phyloP scores from a whole-genome alignment of 2,113 vertebrate genomes.

The Megaleporinus macrocephalus region DNA sequence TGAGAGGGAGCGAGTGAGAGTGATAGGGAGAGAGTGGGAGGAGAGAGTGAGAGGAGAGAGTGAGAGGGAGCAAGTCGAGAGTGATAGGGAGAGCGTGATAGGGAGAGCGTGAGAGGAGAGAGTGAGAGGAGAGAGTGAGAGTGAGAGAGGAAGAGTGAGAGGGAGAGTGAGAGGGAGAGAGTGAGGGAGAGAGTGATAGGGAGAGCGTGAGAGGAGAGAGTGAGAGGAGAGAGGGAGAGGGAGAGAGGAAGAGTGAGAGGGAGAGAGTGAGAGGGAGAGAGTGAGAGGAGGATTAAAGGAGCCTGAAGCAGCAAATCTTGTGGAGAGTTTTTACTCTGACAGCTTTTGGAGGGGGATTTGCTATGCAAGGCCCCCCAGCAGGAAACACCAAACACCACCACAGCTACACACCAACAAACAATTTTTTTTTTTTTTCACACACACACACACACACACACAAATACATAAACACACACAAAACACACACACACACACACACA shows the following conservation, averaged over 20 bases:
- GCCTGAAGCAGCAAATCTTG: constrained; percentile 22
- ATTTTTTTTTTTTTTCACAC: no score
- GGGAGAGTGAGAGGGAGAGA: not conserved
- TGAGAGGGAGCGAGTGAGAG: no score
- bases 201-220: constrained; percentile 1
- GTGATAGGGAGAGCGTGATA: no score
- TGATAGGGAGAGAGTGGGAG: no score
- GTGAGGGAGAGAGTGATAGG: not conserved
- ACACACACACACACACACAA: no score
- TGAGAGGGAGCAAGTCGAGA: no score
- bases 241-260: no score
- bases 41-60: no score
- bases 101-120: no score
- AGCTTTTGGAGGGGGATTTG: constrained; percentile 15
- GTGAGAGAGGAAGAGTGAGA: not conserved
- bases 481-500: no score
- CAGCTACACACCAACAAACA: not conserved
- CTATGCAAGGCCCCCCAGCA: not conserved
- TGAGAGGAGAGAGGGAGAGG: constrained; percentile 14
- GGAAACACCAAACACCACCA: not conserved
- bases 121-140: no score
- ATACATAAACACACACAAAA: no score
- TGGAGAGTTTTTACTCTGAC: constrained; percentile 24
- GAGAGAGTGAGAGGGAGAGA: not conserved
- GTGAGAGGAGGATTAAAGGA: not conserved